Percentiles rank a stretch among this genome's conserved stretches.
phyloP scores from a whole-genome alignment of 2,888 invertebrate genomes.

The Nymphalis c-album region DNA sequence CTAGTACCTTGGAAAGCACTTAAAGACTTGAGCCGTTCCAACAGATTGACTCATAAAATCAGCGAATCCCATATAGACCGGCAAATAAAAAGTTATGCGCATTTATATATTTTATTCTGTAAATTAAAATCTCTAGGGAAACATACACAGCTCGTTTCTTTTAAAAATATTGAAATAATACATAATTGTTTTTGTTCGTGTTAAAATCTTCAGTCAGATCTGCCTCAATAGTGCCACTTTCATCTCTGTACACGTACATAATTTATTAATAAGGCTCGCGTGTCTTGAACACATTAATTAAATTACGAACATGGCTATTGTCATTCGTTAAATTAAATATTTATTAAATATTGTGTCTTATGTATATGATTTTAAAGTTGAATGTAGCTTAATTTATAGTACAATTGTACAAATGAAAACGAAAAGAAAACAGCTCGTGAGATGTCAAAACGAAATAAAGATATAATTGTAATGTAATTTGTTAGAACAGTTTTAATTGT shows the following conservation, averaged over 20 bases:
- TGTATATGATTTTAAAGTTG: neutral
- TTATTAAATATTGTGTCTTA: slow-evolving; percentile 14
- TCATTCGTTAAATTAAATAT: slow-evolving; percentile 10
- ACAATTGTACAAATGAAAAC: slow-evolving; percentile 28
- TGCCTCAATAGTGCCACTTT: slow-evolving; percentile 17
- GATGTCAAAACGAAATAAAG: slow-evolving; percentile 31
- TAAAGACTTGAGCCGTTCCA: too few species aligned
- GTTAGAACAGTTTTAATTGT: slow-evolving; percentile 13
- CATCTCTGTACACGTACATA: slow-evolving; percentile 20
- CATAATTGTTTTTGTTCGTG: slow-evolving; percentile 10
- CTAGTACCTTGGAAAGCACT: too few species aligned
- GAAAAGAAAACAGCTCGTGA: slow-evolving; percentile 34
- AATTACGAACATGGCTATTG: slow-evolving; percentile 6
- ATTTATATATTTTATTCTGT: too few species aligned
- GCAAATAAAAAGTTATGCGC: too few species aligned
- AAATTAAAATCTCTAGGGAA: too few species aligned
- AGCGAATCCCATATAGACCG: too few species aligned
- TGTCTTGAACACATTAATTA: slow-evolving; percentile 26
- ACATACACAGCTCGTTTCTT: neutral
- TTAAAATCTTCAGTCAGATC: slow-evolving; percentile 11
- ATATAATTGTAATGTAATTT: slow-evolving; percentile 14
- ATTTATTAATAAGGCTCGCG: slow-evolving; percentile 34
- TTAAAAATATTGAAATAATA: neutral
- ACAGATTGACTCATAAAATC: too few species aligned
- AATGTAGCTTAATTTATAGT: neutral